Percentiles rank a stretch among this genome's conserved stretches.
These are phyloP conservation scores for Emys orbicularis DNA, from an alignment of 2,797 vertebrate species.

Conservation along the genomic window DNA sequence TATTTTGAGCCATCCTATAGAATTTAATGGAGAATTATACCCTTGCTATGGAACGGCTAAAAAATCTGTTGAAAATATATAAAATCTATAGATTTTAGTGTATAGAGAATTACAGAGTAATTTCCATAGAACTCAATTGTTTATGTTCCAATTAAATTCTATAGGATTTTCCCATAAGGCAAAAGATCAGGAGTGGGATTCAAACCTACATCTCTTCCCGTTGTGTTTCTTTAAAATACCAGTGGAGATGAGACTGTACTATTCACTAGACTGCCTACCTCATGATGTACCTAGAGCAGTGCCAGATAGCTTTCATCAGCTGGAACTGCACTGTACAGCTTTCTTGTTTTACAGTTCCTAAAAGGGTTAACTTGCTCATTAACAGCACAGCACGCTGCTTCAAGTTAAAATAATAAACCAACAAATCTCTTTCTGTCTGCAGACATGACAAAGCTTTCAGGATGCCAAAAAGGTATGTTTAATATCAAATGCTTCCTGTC, in stretches of 20 bases:
- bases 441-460: slow-evolving; percentile 89
- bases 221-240: neutral
- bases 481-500: slow-evolving; percentile 20
- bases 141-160: neutral
- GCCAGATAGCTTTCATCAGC: neutral
- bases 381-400: neutral
- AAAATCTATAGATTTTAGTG: neutral
- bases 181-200: neutral
- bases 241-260: neutral
- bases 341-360: neutral
- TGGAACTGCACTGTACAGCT: neutral
- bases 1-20: neutral
- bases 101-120: neutral
- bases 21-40: neutral
- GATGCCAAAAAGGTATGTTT: slow-evolving; percentile 92
- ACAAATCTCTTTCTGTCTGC: slow-evolving; percentile 64
- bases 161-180: neutral
- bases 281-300: neutral
- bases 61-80: neutral
- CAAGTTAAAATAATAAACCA: slow-evolving; percentile 5
- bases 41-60: neutral
- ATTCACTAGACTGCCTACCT: neutral
- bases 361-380: slow-evolving; percentile 1
- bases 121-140: neutral
- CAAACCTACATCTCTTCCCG: neutral